Percentiles rank a stretch among this genome's conserved stretches.
These are phyloP conservation scores for Sepioteuthis lessoniana DNA, from an alignment of 2,888 invertebrate genomes.

Conservation along the genomic window DNA sequence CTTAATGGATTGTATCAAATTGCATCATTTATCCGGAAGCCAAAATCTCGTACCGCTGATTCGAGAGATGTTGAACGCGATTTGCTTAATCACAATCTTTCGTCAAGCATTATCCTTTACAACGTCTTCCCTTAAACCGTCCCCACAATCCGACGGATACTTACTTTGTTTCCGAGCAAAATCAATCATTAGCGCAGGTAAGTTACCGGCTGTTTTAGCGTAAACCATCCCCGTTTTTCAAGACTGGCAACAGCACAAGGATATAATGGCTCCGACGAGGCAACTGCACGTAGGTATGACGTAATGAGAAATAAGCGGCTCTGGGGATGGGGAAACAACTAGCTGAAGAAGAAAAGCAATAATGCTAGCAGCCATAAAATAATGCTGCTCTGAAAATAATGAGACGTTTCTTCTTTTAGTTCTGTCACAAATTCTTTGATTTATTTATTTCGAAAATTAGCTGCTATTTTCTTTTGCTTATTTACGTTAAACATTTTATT, in stretches of 20 bases:
- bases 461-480: too few relatives aligned
- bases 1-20: neutral
- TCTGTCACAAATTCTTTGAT: too few relatives aligned
- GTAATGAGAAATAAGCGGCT: neutral
- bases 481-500: too few relatives aligned
- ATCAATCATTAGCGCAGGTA: neutral
- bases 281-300: neutral
- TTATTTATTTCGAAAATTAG: too few relatives aligned
- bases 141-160: neutral
- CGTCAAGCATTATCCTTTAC: neutral
- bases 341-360: too few relatives aligned
- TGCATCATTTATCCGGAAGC: neutral
- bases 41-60: neutral
- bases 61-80: neutral
- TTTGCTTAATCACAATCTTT: neutral
- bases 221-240: neutral
- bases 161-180: slow-evolving; percentile 2
- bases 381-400: too few relatives aligned
- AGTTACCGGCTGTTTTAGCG: neutral
- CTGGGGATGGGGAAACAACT: neutral
- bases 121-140: neutral
- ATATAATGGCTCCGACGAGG: neutral
- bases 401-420: too few relatives aligned
- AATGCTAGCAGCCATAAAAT: too few relatives aligned
- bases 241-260: neutral